phyloP scores from a whole-genome alignment of 2,113 vertebrate genomes.

The Acanthisitta chloris region DNA sequence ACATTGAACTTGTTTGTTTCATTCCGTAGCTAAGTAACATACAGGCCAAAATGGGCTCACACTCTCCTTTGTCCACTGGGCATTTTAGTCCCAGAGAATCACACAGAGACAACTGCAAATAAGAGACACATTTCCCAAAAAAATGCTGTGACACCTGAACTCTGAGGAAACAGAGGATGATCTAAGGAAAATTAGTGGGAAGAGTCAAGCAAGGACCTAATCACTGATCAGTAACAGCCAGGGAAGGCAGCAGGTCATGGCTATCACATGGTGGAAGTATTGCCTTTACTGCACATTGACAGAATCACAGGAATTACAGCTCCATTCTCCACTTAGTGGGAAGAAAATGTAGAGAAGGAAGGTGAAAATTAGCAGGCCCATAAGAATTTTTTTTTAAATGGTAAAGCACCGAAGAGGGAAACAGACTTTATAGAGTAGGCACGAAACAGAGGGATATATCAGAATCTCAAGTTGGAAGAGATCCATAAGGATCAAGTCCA shows the following conservation, averaged over 20 bases:
- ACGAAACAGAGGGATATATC: neutral
- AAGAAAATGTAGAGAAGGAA: neutral
- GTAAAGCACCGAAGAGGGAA: neutral
- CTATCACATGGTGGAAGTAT: accelerated
- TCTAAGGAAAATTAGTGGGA: neutral
- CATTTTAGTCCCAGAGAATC: neutral
- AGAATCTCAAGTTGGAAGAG: neutral
- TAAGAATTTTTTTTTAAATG: neutral
- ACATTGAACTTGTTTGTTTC: neutral
- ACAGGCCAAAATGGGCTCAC: neutral
- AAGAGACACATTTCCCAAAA: neutral
- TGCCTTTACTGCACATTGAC: neutral
- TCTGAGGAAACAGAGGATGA: neutral
- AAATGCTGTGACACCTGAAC: neutral
- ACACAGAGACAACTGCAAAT: neutral
- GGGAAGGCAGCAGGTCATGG: neutral
- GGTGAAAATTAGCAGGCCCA: neutral
- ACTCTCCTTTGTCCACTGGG: neutral
- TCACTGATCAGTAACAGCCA: neutral
- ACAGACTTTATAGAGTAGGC: neutral
- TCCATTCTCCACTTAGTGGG: neutral
- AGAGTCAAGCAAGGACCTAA: neutral
- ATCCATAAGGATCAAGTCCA: neutral
- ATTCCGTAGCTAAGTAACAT: neutral
- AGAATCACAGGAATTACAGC: accelerated